A percentile compares a stretch with the other conserved stretches of the same genome.
These are phyloP conservation scores for Lucilia sericata DNA, from an alignment of 1,140 invertebrate species.

Conservation along the genomic window DNA sequence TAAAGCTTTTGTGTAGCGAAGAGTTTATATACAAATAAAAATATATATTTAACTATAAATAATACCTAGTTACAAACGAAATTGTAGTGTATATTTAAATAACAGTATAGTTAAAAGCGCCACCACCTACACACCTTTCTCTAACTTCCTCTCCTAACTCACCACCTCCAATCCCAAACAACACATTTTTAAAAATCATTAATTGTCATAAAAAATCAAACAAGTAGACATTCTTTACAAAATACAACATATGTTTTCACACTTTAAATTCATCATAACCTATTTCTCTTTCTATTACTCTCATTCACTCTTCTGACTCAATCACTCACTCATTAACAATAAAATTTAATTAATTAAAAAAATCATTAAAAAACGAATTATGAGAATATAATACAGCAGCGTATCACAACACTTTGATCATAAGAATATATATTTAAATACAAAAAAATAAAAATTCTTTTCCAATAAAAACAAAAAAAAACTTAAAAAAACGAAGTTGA, in stretches of 20 bases:
- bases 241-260: neutral
- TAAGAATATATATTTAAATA: conserved; percentile 40
- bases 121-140: neutral
- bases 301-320: neutral
- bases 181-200: neutral
- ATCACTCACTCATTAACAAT: neutral
- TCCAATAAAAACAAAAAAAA: conserved; percentile 39
- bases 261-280: neutral
- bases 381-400: conserved; percentile 39
- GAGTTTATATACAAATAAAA: conserved; percentile 26
- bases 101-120: neutral
- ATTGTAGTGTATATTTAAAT: conserved; percentile 38
- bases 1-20: conserved; percentile 37
- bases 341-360: neutral
- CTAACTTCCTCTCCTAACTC: neutral
- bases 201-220: neutral
- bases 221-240: neutral
- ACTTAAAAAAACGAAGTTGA: conserved; percentile 31
- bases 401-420: conserved; percentile 36
- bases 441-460: conserved; percentile 46
- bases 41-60: neutral
- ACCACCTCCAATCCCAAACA: too few relatives aligned
- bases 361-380: conserved; percentile 22
- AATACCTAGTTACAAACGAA: conserved; percentile 28
- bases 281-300: neutral